Evolutionary conservation across 2,888 invertebrate genomes (phyloP).

Genomic region (Ectropis crepuscularia): DNA sequence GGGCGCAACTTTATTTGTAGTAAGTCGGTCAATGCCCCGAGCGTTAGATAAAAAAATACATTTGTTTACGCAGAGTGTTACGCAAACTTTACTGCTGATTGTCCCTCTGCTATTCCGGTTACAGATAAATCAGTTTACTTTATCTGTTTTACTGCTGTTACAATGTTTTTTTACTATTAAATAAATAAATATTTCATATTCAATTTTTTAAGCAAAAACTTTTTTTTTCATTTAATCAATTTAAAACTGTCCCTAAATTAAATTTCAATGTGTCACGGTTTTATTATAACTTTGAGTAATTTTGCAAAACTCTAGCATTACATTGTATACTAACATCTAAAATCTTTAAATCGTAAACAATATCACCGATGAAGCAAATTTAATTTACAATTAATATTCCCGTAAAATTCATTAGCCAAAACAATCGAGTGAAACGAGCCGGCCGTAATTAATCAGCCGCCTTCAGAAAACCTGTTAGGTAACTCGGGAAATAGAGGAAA

Average conservation of each 20-base stretch:
- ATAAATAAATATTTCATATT: neutral
- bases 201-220: neutral
- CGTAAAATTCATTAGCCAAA: constrained; percentile 46
- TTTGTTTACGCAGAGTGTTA: constrained; percentile 78
- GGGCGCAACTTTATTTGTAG: constrained; percentile 79
- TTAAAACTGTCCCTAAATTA: no score
- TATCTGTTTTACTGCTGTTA: constrained; percentile 41
- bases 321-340: neutral
- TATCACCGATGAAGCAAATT: constrained; percentile 31
- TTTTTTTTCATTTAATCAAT: no score
- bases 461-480: constrained; percentile 74
- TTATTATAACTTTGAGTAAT: neutral
- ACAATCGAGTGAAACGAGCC: constrained; percentile 45
- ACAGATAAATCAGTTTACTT: constrained; percentile 48
- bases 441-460: constrained; percentile 52
- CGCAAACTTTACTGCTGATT: constrained; percentile 69
- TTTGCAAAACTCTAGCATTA: neutral
- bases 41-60: constrained; percentile 81
- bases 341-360: constrained; percentile 17
- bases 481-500: constrained; percentile 80
- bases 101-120: constrained; percentile 56
- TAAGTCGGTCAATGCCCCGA: constrained; percentile 83
- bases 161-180: constrained; percentile 3
- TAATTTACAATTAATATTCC: constrained; percentile 44
- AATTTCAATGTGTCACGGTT: neutral